phyloP scores from a whole-genome alignment of 2,888 invertebrate genomes.

The Eurois occulta region DNA sequence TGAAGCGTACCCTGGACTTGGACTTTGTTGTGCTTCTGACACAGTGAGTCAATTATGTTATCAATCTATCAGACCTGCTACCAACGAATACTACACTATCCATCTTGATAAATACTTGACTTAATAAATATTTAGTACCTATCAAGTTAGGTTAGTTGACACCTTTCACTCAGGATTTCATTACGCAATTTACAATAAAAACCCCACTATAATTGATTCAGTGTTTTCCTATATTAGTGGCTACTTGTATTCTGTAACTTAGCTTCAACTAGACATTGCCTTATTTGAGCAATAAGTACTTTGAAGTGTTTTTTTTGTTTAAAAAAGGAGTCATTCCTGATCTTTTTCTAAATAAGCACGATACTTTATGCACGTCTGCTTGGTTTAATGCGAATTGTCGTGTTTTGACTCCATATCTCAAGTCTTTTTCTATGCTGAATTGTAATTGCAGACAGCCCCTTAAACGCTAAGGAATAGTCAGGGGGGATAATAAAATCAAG shows the following conservation, averaged over 20 bases:
- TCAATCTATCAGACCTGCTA: neutral
- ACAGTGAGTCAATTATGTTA: neutral
- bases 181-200: slow-evolving; percentile 5
- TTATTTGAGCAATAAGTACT: neutral
- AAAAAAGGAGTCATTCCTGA: neutral
- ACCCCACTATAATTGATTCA: slow-evolving; percentile 2
- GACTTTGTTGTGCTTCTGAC: neutral
- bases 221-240: slow-evolving; percentile 7
- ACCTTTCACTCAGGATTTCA: slow-evolving; percentile 14
- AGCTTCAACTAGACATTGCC: neutral
- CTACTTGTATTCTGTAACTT: slow-evolving; percentile 12
- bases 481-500: neutral
- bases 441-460: neutral
- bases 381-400: neutral
- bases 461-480: neutral
- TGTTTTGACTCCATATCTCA: neutral
- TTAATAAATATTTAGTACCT: neutral
- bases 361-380: neutral
- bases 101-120: neutral
- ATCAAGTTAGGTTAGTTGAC: neutral
- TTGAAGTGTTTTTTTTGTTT: neutral
- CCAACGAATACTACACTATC: neutral
- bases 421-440: neutral
- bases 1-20: neutral
- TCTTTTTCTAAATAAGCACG: slow-evolving; percentile 7